phyloP scores from a whole-genome alignment of 2,888 invertebrate species.

The Scaptomyza polygonia region DNA sequence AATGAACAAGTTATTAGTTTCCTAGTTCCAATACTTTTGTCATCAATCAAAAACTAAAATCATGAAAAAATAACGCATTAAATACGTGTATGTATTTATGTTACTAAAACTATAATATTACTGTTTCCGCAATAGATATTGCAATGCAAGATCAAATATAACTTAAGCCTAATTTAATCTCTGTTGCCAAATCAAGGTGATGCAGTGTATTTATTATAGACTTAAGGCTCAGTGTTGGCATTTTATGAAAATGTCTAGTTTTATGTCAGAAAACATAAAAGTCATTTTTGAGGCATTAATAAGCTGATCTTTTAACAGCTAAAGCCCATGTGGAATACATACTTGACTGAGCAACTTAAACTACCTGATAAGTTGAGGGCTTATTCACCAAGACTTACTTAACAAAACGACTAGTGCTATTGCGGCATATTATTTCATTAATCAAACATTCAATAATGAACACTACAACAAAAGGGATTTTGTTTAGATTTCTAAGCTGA shows the following conservation, averaged over 20 bases:
- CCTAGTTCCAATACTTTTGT: conserved; percentile 50
- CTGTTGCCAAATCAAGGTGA: conserved; percentile 47
- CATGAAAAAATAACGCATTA: conserved; percentile 33
- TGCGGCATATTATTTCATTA: conserved; percentile 21
- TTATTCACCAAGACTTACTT: conserved; percentile 49
- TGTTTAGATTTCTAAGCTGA: conserved; percentile 21
- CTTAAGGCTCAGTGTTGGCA: conserved; percentile 24
- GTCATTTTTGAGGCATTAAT: conserved; percentile 30
- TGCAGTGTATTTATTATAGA: conserved; percentile 45
- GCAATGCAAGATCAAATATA: conserved; percentile 48
- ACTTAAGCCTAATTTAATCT: conserved; percentile 34
- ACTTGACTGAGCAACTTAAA: conserved; percentile 69
- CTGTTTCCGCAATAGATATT: conserved; percentile 27
- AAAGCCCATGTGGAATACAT: conserved; percentile 21
- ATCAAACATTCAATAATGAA: conserved; percentile 21
- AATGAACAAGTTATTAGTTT: conserved; percentile 63
- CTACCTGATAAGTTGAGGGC: conserved; percentile 62
- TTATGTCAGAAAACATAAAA: conserved; percentile 12
- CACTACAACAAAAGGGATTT: conserved; percentile 16
- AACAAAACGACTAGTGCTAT: conserved; percentile 40
- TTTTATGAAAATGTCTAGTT: conserved; percentile 4
- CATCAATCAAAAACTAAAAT: conserved; percentile 14
- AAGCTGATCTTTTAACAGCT: conserved; percentile 32
- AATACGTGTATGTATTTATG: conserved; percentile 64
- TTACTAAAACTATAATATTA: conserved; percentile 32